Conservation (phyloP, 2,888 invertebrate genomes). For the Trissoscelio sp. region DNA sequence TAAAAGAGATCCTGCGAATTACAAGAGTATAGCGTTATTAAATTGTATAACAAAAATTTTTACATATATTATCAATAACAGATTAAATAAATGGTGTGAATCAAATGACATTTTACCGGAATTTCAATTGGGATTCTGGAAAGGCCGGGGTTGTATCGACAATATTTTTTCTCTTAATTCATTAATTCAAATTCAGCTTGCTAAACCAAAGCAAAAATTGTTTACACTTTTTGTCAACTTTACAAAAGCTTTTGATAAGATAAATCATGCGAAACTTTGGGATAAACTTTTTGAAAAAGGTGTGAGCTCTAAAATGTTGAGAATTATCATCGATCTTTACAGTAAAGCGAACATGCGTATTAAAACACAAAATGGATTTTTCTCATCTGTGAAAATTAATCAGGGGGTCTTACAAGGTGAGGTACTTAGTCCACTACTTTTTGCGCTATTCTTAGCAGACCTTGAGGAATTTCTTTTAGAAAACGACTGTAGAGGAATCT, state of each 20-base stretch:
- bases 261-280: not conserved
- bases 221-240: constrained; percentile 1
- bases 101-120: not conserved
- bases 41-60: constrained; percentile 10
- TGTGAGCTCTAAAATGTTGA: not conserved
- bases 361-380: too few species aligned
- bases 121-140: constrained; percentile 10
- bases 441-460: not conserved
- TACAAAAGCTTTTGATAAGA: not conserved
- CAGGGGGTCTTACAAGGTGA: not conserved
- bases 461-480: not conserved
- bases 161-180: not conserved
- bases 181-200: not conserved
- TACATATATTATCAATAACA: not conserved
- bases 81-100: not conserved
- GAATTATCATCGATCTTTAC: not conserved
- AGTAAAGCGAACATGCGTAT: not conserved
- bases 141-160: not conserved
- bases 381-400: not conserved
- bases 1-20: not conserved
- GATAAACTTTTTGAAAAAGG: not conserved
- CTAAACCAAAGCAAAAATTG: not conserved
- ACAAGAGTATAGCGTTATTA: not conserved
- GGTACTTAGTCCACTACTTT: not conserved
- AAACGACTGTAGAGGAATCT: not conserved